A percentile compares a stretch with the other conserved stretches of the same genome.
These are phyloP conservation scores for human (Homo sapiens) DNA, from an alignment of 2,113 vertebrate genomes.

Conservation along the genomic window GRCh38 chr6:28160001-28160500, in stretches of 20 bases:
- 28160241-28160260: not conserved
- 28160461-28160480: not conserved
- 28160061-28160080: not conserved
- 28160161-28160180: not conserved
- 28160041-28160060: not conserved
- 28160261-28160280: not conserved
- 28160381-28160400: not conserved
- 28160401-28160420: not conserved
- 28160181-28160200: not conserved
- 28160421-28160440: not conserved
- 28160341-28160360: not conserved
- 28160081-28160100: not conserved
- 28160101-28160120: constrained; percentile 30
- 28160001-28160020: not conserved
- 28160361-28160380: not conserved
- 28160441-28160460: not conserved
- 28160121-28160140: not conserved
- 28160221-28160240: not conserved
- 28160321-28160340: not conserved
- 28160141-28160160: not conserved
- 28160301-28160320: not conserved
- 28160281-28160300: not conserved
- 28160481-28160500: not conserved
- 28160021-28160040: not conserved
- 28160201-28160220: not conserved